Conservation (phyloP, 30 jellyfish, hydroid and myxozoan genomes). For the Pelagia noctiluca region DNA sequence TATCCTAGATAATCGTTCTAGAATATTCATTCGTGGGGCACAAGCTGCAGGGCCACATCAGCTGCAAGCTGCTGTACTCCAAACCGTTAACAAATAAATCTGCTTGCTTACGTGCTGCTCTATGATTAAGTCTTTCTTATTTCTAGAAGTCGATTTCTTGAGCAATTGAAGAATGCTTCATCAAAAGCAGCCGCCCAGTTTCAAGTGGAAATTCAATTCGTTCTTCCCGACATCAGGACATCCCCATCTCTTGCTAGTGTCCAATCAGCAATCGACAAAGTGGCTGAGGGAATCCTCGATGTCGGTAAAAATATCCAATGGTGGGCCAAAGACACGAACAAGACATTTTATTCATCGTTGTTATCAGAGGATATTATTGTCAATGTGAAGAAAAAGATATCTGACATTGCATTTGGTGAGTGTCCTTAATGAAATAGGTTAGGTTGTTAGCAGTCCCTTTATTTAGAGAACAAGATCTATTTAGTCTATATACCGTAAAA, state of each 20-base stretch:
- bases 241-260: slow-evolving; percentile 62
- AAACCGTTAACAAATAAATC: too few relatives aligned
- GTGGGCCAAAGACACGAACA: slow-evolving; percentile 79
- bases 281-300: slow-evolving; percentile 56
- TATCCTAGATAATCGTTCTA: too few relatives aligned
- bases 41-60: too few relatives aligned
- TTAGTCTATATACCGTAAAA: too few relatives aligned
- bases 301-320: slow-evolving; percentile 62
- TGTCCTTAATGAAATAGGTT: too few relatives aligned
- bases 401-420: too few relatives aligned
- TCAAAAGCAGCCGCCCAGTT: slow-evolving; percentile 38
- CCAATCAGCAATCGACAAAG: slow-evolving; percentile 67
- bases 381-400: slow-evolving; percentile 6
- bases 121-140: too few relatives aligned
- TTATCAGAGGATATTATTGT: slow-evolving; percentile 34
- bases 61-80: too few relatives aligned
- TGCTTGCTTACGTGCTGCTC: too few relatives aligned
- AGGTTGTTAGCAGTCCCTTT: too few relatives aligned
- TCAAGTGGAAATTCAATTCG: slow-evolving; percentile 54
- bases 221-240: slow-evolving; percentile 60
- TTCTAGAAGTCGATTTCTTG: slow-evolving; percentile 9
- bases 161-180: background rate
- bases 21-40: too few relatives aligned
- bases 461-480: too few relatives aligned
- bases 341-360: slow-evolving; percentile 67